Conservation (phyloP, 2,797 vertebrate species). For the Acanthopagrus latus region DNA sequence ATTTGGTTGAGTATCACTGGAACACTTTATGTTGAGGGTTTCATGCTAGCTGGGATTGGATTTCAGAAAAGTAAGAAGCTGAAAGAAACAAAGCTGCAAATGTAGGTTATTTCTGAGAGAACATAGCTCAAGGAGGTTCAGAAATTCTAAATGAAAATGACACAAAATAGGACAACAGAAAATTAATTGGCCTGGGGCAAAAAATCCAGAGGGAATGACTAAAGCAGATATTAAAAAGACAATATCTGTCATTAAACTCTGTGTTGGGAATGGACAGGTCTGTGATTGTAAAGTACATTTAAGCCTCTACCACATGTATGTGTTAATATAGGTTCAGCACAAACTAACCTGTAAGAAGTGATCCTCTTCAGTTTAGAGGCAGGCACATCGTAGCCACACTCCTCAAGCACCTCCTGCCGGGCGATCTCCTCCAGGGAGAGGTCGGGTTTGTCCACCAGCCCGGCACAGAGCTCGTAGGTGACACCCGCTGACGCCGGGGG, state of each 20-base stretch:
- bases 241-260: background rate
- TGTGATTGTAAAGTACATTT: background rate
- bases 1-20: background rate
- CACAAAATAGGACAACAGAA: slow-evolving; percentile 48
- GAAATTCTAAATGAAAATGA: slow-evolving; percentile 29
- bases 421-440: slow-evolving; percentile 94
- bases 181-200: slow-evolving; percentile 45
- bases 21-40: background rate
- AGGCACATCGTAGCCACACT: slow-evolving; percentile 92
- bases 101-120: slow-evolving; percentile 42
- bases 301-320: background rate
- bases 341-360: slow-evolving; percentile 90
- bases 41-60: background rate
- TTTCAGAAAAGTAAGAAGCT: background rate
- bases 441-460: slow-evolving; percentile 92
- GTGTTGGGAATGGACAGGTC: background rate
- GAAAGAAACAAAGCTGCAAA: slow-evolving; percentile 22
- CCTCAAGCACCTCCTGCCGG: slow-evolving; percentile 92
- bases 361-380: slow-evolving; percentile 87
- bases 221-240: slow-evolving; percentile 14
- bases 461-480: slow-evolving; percentile 94
- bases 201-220: slow-evolving; percentile 23
- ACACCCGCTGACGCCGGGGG: slow-evolving; percentile 88
- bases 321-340: background rate
- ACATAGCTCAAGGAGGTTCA: slow-evolving; percentile 28